Percentiles rank a stretch among this genome's conserved stretches.
These are phyloP conservation scores for Hippocampus zosterae DNA, from an alignment of 2,113 vertebrate genomes.

Conservation along the genomic window DNA sequence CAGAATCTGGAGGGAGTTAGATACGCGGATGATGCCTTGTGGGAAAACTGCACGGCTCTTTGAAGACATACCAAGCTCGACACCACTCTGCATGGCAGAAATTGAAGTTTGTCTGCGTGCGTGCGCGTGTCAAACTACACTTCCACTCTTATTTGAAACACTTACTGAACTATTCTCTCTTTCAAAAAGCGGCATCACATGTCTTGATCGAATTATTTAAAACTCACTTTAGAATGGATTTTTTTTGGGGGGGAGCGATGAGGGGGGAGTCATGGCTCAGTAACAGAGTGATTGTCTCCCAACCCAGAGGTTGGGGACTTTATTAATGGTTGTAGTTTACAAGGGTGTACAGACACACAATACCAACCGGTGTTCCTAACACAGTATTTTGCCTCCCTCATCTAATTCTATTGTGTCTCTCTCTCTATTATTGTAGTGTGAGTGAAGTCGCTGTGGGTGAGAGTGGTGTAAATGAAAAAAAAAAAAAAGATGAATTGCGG, in stretches of 20 bases:
- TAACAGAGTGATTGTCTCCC: too few species aligned
- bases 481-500: conserved; percentile 13
- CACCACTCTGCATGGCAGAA: conserved; percentile 38
- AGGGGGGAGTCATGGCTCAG: too few species aligned
- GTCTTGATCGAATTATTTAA: background rate
- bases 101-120: conserved; percentile 27
- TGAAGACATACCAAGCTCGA: conserved; percentile 62
- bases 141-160: conserved; percentile 9
- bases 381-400: conserved; percentile 21
- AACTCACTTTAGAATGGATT: background rate
- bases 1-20: conserved; percentile 65
- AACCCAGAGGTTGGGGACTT: too few species aligned
- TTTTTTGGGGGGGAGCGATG: background rate
- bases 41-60: conserved; percentile 69
- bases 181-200: background rate
- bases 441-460: conserved; percentile 40
- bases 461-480: conserved; percentile 14
- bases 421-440: conserved; percentile 20
- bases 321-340: too few species aligned
- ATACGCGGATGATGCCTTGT: conserved; percentile 68
- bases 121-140: conserved; percentile 25
- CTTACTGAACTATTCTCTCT: conserved; percentile 28
- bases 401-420: conserved; percentile 9
- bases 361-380: background rate
- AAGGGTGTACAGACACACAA: too few species aligned